A percentile compares a stretch with the other conserved stretches of the same genome.
Conservation (phyloP, 2,113 vertebrate genomes). For the Notarius quadriscutis region DNA sequence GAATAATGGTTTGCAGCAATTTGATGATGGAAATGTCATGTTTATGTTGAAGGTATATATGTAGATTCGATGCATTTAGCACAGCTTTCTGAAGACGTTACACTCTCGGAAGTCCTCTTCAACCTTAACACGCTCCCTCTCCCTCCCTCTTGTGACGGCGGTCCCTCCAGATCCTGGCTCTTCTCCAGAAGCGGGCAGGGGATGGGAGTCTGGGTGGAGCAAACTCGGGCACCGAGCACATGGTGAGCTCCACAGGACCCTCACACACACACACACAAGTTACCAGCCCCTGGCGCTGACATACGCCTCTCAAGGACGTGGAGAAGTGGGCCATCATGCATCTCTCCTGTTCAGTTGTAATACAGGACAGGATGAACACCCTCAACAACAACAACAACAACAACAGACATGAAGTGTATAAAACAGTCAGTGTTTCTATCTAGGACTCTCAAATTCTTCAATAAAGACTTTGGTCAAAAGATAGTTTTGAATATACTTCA, state of each 20-base stretch:
- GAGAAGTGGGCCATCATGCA: conserved; percentile 76
- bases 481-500: background rate
- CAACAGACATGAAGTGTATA: background rate
- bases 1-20: background rate
- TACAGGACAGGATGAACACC: background rate
- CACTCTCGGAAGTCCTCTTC: conserved; percentile 15
- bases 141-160: conserved; percentile 31
- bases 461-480: background rate
- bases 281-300: conserved; percentile 72
- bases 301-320: conserved; percentile 79
- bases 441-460: background rate
- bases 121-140: conserved; percentile 24
- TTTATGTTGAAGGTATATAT: background rate
- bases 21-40: background rate
- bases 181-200: conserved; percentile 75
- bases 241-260: conserved; percentile 76
- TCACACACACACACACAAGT: conserved; percentile 12
- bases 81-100: conserved; percentile 6
- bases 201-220: conserved; percentile 66
- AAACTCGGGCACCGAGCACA: conserved; percentile 72
- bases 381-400: conserved; percentile 19
- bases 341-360: conserved; percentile 56
- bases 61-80: background rate
- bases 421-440: background rate
- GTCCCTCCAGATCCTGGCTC: conserved; percentile 74